Base-by-base conservation (phyloP, 2,113 vertebrate species). In the Euleptes europaea region DNA sequence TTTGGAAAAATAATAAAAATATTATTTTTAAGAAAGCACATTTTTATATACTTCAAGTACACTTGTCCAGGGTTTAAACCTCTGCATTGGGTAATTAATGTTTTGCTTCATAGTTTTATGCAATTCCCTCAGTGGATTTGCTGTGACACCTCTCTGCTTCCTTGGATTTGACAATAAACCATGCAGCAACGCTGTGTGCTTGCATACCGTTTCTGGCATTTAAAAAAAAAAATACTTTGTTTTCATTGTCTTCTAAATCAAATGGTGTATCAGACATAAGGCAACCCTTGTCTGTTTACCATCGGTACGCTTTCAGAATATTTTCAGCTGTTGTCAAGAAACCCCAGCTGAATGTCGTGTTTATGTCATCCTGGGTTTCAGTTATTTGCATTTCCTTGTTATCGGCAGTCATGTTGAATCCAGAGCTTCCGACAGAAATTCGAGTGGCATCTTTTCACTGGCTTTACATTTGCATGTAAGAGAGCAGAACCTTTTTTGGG, bases 11-110 rank as follows among this genome's bases (percentile, higher is more conserved):
- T n/a, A n/a, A n/a, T n/a, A n/a, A n/a, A n/a, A n/a, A n/a, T n/a
- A n/a, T n/a, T n/a, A n/a, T n/a, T n/a, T n/a, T n/a, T n/a, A n/a
- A n/a, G n/a, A 78, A 82, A 31, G 14, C 33, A 71, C 14, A 38
- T 70, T 35, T 54, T 28, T 7, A 2, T 15, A 54, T 28, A 13
- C 23, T 33, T 54, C 21, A 38, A 49, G 14, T 42, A 19, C 33
- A 38, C 31, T 14, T 12, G 8, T 57, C 40, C 17, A 19, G 47
- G 21, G 10, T 42, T 9, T 42, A 57, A 87, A 86, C 44, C 17
- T n/a, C 31, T 78, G 35, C 0, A 0, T n/a, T 85, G 14, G 54
- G 38, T 0, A 0, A 84, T 8, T 0, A 0, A 71, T 51, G 80
- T 26, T 87, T 26, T 26, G 73, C 80, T 84, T 57, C 49, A 86